phyloP scores from a whole-genome alignment of 92 coral and sea anemone genomes.

The Porites cylindrica region DNA sequence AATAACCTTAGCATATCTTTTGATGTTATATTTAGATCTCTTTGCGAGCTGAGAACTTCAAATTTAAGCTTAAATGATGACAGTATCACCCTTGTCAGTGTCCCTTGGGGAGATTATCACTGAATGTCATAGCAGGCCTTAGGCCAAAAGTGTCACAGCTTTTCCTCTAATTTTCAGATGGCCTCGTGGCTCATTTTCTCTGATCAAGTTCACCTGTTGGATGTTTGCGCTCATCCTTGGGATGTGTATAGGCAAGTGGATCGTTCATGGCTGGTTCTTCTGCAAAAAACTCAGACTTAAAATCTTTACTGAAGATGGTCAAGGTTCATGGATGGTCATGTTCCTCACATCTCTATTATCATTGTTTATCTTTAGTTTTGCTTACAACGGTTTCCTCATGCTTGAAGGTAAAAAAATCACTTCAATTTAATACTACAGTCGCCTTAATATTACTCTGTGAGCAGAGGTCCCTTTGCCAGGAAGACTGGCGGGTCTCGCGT shows the following conservation, averaged over 20 bases:
- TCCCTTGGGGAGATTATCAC: too few species aligned
- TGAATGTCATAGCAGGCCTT: too few species aligned
- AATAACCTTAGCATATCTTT: too few species aligned
- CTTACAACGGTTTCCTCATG: slow-evolving; percentile 82
- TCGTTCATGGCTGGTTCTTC: slow-evolving; percentile 81
- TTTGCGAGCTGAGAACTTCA: too few species aligned
- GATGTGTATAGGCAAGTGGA: slow-evolving; percentile 75
- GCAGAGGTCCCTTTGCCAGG: too few species aligned
- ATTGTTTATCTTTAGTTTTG: slow-evolving; percentile 81
- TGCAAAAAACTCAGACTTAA: slow-evolving; percentile 79
- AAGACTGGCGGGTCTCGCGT: too few species aligned
- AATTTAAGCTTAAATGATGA: too few species aligned
- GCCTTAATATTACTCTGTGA: not conserved
- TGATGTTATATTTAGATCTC: too few species aligned
- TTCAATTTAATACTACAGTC: too few species aligned
- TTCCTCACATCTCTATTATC: slow-evolving; percentile 79
- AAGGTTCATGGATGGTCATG: slow-evolving; percentile 95
- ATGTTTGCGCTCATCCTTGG: slow-evolving; percentile 78
- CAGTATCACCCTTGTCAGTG: too few species aligned
- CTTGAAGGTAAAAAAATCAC: slow-evolving; percentile 58
- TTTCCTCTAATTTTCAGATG: slow-evolving; percentile 51
- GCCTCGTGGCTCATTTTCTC: slow-evolving; percentile 79
- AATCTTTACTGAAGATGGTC: slow-evolving; percentile 90
- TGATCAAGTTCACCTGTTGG: slow-evolving; percentile 81
- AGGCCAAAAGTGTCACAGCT: not conserved